phyloP scores from a whole-genome alignment of 1,140 invertebrate genomes.

The Cotesia glomerata region DNA sequence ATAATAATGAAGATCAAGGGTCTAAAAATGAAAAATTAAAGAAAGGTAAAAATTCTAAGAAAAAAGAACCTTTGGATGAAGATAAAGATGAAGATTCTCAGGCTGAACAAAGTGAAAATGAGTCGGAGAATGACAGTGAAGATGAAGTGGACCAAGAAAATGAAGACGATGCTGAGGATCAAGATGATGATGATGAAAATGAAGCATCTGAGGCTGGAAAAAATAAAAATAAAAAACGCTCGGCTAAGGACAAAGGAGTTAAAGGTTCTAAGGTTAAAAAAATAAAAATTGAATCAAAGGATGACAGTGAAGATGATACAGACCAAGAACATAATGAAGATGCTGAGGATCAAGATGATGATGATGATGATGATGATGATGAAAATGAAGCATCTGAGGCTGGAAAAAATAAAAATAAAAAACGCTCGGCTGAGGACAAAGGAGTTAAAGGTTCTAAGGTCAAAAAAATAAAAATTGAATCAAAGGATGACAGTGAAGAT shows the following conservation, averaged over 20 bases:
- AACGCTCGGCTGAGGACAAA: not conserved
- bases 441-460: slow-evolving; percentile 43
- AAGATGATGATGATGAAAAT: slow-evolving; percentile 29
- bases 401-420: slow-evolving; percentile 6
- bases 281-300: slow-evolving; percentile 31
- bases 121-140: slow-evolving; percentile 12
- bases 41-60: too few relatives aligned
- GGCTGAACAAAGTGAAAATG: slow-evolving; percentile 18
- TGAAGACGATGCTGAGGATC: slow-evolving; percentile 13
- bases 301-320: slow-evolving; percentile 17
- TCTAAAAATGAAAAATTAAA: slow-evolving; percentile 7
- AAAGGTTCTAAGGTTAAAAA: slow-evolving; percentile 46
- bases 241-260: slow-evolving; percentile 28
- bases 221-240: too few relatives aligned
- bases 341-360: slow-evolving; percentile 9
- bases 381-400: slow-evolving; percentile 43
- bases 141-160: slow-evolving; percentile 10
- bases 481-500: too few relatives aligned
- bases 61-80: too few relatives aligned
- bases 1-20: not conserved
- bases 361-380: slow-evolving; percentile 22
- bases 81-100: slow-evolving; percentile 8
- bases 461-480: slow-evolving; percentile 42
- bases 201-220: slow-evolving; percentile 39
- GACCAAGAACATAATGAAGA: not conserved